Percentiles rank a stretch among this genome's conserved stretches.
Evolutionary conservation across 2,888 invertebrate genomes (phyloP).

Genomic region (Panopea generosa): DNA sequence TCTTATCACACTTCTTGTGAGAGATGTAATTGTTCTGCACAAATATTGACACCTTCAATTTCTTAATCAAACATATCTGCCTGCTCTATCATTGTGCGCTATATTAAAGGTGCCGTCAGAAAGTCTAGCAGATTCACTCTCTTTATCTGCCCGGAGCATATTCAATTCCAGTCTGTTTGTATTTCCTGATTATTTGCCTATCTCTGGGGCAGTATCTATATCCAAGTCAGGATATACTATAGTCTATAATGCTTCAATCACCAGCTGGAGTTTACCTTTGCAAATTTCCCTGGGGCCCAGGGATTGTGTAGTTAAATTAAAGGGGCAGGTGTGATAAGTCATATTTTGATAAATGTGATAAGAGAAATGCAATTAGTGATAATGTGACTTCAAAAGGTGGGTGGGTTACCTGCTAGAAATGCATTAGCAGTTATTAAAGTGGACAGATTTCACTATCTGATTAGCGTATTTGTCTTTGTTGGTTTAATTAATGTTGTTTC

Average conservation of each 20-base stretch:
- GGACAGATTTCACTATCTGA: no score
- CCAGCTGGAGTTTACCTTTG: slow-evolving; percentile 22
- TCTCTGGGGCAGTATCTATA: slow-evolving; percentile 13
- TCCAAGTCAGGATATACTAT: neutral
- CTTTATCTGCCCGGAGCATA: no score
- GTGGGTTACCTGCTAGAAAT: no score
- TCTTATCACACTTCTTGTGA: no score
- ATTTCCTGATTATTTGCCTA: slow-evolving; percentile 3
- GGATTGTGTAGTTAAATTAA: slow-evolving; percentile 6
- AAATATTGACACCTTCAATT: slow-evolving; percentile 20
- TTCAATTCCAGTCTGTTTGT: neutral
- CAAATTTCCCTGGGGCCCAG: slow-evolving; percentile 12
- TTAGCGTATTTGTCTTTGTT: no score
- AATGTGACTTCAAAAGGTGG: no score
- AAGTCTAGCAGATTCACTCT: slow-evolving; percentile 23
- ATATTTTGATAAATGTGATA: slow-evolving; percentile 47
- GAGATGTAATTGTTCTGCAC: no score
- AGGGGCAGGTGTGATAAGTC: slow-evolving; percentile 50
- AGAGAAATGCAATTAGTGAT: slow-evolving; percentile 49
- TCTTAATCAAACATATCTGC: slow-evolving; percentile 35
- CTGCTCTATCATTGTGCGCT: slow-evolving; percentile 35
- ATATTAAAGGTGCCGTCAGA: slow-evolving; percentile 46
- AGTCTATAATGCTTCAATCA: slow-evolving; percentile 8
- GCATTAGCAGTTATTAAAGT: no score
- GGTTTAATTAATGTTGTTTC: no score